A percentile compares a stretch with the other conserved stretches of the same genome.
Evolutionary conservation across 2,113 vertebrate species (phyloP).

Genomic region (Rana temporaria): DNA sequence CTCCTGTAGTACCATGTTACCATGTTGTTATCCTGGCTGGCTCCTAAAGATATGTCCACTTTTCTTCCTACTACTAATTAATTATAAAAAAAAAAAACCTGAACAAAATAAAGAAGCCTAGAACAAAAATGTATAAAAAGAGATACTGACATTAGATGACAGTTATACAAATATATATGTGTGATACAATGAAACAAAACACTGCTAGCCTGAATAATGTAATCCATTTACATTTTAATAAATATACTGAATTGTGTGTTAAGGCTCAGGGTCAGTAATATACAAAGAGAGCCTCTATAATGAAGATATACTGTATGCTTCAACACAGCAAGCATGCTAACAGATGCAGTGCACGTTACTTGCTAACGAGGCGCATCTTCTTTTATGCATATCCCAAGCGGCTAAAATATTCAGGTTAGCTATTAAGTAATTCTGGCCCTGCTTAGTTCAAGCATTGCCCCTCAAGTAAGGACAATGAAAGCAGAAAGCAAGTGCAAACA

Average conservation of each 20-base stretch:
- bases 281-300: background rate
- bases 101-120: too few species aligned
- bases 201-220: background rate
- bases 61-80: too few species aligned
- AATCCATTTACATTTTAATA: background rate
- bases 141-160: too few species aligned
- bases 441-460: slow-evolving; percentile 22
- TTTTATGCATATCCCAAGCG: slow-evolving; percentile 32
- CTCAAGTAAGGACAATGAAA: slow-evolving; percentile 25
- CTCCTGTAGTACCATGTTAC: too few species aligned
- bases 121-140: too few species aligned
- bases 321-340: slow-evolving; percentile 14
- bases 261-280: slow-evolving; percentile 4
- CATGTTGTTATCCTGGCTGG: too few species aligned
- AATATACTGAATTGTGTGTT: background rate
- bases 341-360: slow-evolving; percentile 21
- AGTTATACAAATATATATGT: too few species aligned
- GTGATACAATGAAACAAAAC: too few species aligned
- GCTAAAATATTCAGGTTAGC: slow-evolving; percentile 29
- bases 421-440: slow-evolving; percentile 29
- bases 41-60: too few species aligned
- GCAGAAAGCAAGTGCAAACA: background rate
- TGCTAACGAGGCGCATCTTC: slow-evolving; percentile 10
- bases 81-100: too few species aligned
- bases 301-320: slow-evolving; percentile 15